These are phyloP conservation scores for Sphaeridia pumilis DNA, from an alignment of 2,888 invertebrate species.

Conservation along the genomic window DNA sequence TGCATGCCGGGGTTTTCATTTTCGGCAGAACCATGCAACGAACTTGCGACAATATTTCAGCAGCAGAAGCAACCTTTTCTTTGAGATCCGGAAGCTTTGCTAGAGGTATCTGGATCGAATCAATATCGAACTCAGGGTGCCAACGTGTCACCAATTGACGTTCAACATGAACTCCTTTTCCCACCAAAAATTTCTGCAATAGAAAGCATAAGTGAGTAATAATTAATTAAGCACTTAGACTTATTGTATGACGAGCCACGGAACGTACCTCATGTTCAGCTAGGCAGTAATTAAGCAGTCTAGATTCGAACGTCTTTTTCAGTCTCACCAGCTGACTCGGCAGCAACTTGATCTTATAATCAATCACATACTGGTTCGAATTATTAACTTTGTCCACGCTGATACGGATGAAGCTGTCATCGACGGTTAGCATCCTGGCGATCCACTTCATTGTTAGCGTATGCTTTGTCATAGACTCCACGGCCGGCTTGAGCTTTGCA, in stretches of 20 bases:
- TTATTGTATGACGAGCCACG: too few relatives aligned
- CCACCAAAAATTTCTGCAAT: constrained; percentile 10
- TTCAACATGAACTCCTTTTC: constrained; percentile 14
- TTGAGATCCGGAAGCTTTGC: constrained; percentile 54
- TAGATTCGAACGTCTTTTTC: constrained; percentile 10
- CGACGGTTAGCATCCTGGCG: constrained; percentile 12
- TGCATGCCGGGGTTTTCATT: constrained; percentile 5
- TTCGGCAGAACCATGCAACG: constrained; percentile 5
- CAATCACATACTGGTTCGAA: constrained; percentile 13
- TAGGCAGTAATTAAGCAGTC: constrained; percentile 8
- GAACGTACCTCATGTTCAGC: constrained; percentile 13
- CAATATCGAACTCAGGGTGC: constrained; percentile 85
- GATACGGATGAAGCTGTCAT: constrained; percentile 8
- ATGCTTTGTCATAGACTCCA: constrained; percentile 58
- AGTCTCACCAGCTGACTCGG: constrained; percentile 12
- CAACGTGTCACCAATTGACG: constrained; percentile 55
- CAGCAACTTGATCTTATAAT: constrained; percentile 11
- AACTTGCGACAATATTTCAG: constrained; percentile 11
- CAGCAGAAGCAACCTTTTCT: constrained; percentile 10
- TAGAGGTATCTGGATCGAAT: constrained; percentile 61
- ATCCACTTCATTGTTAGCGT: constrained; percentile 8
- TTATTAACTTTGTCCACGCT: constrained; percentile 8
- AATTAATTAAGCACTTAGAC: too few relatives aligned
- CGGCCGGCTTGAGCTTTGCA: constrained; percentile 70
- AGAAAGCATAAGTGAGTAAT: too few relatives aligned